A percentile compares a stretch with the other conserved stretches of the same genome.
phyloP scores from a whole-genome alignment of 2,888 invertebrate species.

The Diaprepes abbreviatus region DNA sequence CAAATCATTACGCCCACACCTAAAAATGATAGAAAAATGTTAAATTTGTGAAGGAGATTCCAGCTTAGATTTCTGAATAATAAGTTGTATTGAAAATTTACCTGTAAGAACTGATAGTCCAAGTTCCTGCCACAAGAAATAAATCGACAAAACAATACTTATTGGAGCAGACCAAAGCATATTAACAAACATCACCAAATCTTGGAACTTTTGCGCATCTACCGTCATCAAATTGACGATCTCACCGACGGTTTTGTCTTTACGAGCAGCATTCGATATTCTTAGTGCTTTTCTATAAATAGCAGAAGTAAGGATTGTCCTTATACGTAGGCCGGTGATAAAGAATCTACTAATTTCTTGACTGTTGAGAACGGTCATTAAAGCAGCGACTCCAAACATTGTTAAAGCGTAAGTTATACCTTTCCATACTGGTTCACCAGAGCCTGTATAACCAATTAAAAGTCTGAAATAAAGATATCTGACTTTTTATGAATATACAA shows the following conservation, averaged over 20 bases:
- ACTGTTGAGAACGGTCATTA: conserved; percentile 71
- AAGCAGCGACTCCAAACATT: conserved; percentile 69
- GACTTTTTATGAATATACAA: too few species aligned
- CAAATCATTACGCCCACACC: conserved; percentile 71
- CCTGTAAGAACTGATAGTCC: conserved; percentile 72
- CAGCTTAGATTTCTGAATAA: too few species aligned
- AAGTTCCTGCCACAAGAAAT: conserved; percentile 68
- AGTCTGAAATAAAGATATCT: conserved; percentile 48
- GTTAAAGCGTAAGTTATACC: conserved; percentile 71
- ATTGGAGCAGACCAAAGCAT: conserved; percentile 70
- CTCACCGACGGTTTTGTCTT: conserved; percentile 68
- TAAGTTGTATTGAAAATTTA: too few species aligned
- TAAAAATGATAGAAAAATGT: conserved; percentile 55
- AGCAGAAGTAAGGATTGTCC: conserved; percentile 70
- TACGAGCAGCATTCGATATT: conserved; percentile 64
- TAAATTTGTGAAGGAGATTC: neutral
- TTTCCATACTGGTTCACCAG: conserved; percentile 68
- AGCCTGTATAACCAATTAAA: conserved; percentile 63
- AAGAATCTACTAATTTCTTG: conserved; percentile 72
- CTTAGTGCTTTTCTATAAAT: conserved; percentile 71
- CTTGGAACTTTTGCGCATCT: conserved; percentile 69
- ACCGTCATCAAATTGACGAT: conserved; percentile 70
- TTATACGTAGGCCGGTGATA: conserved; percentile 71
- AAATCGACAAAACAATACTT: conserved; percentile 71
- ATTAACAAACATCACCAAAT: conserved; percentile 67